phyloP scores from a whole-genome alignment of 2,797 vertebrate species.

The Anas bahamensis region DNA sequence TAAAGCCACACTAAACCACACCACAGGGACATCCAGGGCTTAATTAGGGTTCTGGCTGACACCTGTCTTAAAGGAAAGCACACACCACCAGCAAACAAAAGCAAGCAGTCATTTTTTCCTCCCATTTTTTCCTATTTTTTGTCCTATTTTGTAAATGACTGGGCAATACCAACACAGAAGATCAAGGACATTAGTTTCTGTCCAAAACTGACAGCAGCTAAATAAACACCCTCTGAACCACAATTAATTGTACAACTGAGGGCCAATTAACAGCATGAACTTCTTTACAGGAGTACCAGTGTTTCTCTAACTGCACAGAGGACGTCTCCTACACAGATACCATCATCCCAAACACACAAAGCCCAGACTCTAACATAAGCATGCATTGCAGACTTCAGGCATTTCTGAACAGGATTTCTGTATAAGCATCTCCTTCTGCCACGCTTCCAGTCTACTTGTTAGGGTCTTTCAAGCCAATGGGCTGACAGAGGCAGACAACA shows the following conservation, averaged over 20 bases:
- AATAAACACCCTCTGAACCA: background rate
- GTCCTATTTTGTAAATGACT: background rate
- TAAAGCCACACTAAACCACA: background rate
- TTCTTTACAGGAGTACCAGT: too few relatives aligned
- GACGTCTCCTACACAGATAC: too few relatives aligned
- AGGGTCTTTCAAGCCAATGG: background rate
- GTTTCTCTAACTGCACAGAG: background rate
- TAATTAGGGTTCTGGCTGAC: background rate
- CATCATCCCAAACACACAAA: background rate
- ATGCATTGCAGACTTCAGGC: too few relatives aligned
- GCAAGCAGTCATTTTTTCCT: background rate
- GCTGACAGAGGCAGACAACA: background rate
- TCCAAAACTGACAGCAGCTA: background rate
- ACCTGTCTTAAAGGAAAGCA: background rate
- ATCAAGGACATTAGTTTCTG: background rate
- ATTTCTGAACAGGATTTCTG: background rate
- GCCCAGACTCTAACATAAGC: background rate
- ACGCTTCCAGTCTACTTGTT: background rate
- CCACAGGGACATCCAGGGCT: background rate
- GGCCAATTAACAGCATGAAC: background rate
- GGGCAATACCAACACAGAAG: background rate
- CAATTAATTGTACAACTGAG: background rate
- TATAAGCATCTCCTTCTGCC: background rate
- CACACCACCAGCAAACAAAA: background rate
- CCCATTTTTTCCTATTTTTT: background rate